phyloP scores from a whole-genome alignment of 2,797 vertebrate genomes.

The Strix occidentalis region DNA sequence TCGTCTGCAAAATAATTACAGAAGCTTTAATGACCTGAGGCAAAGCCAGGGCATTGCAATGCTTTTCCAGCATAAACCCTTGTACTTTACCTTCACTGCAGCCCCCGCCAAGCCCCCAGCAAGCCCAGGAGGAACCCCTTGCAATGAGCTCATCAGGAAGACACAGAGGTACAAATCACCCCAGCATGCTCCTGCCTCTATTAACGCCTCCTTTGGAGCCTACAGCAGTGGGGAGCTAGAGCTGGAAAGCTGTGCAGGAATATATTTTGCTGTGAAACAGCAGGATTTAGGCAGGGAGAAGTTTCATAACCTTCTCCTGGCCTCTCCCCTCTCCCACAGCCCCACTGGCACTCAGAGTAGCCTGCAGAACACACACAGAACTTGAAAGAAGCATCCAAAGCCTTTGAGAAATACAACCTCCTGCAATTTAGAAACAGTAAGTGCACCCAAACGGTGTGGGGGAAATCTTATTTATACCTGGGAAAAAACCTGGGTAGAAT shows the following conservation, averaged over 20 bases:
- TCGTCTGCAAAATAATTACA: background rate
- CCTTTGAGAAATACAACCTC: background rate
- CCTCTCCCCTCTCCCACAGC: background rate
- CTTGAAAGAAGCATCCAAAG: background rate
- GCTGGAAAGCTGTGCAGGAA: background rate
- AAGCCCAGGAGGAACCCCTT: background rate
- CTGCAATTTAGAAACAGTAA: background rate
- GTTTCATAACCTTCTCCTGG: background rate
- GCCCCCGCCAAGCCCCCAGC: background rate
- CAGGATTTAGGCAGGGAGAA: background rate
- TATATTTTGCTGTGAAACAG: background rate
- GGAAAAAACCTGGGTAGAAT: background rate
- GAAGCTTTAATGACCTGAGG: background rate
- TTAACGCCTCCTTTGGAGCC: background rate
- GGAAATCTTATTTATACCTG: background rate
- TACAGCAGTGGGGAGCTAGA: background rate
- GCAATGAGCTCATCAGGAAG: background rate
- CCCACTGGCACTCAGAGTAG: background rate
- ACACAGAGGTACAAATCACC: background rate
- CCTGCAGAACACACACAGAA: background rate
- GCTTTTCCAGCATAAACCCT: background rate
- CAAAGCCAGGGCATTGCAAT: background rate
- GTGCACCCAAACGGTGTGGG: background rate
- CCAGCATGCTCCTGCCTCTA: background rate
- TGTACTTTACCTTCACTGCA: background rate